phyloP scores from a whole-genome alignment of 2,113 vertebrate genomes.

The Lasiurus cinereus region DNA sequence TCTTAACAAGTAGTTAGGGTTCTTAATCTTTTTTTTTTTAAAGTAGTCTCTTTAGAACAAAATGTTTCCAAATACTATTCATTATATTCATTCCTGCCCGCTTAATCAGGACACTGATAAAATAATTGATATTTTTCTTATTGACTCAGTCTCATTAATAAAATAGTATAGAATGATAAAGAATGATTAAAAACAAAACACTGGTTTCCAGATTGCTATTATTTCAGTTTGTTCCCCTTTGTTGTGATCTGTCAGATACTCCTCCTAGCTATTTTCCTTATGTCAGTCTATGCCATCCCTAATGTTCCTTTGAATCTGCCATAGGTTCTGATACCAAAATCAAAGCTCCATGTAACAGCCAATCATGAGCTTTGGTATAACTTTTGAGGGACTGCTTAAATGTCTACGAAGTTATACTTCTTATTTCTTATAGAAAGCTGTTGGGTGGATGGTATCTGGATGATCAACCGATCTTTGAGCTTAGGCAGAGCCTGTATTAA shows the following conservation, averaged over 20 bases:
- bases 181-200: background rate
- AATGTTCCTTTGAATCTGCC: background rate
- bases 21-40: background rate
- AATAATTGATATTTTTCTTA: background rate
- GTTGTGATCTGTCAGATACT: background rate
- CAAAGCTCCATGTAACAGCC: background rate
- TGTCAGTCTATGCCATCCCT: background rate
- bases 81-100: background rate
- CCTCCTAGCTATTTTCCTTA: background rate
- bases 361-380: background rate
- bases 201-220: background rate
- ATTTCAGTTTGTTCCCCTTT: background rate
- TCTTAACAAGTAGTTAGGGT: background rate
- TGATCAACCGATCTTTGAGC: background rate
- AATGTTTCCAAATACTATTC: background rate
- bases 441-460: background rate
- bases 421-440: background rate
- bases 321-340: conserved; percentile 27
- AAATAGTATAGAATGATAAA: background rate
- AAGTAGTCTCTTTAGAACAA: background rate
- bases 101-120: conserved; percentile 22
- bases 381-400: background rate
- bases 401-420: background rate
- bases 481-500: background rate
- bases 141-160: background rate